A percentile compares a stretch with the other conserved stretches of the same genome.
Conservation (phyloP, 2,113 vertebrate species). For the Pygoscelis adeliae region DNA sequence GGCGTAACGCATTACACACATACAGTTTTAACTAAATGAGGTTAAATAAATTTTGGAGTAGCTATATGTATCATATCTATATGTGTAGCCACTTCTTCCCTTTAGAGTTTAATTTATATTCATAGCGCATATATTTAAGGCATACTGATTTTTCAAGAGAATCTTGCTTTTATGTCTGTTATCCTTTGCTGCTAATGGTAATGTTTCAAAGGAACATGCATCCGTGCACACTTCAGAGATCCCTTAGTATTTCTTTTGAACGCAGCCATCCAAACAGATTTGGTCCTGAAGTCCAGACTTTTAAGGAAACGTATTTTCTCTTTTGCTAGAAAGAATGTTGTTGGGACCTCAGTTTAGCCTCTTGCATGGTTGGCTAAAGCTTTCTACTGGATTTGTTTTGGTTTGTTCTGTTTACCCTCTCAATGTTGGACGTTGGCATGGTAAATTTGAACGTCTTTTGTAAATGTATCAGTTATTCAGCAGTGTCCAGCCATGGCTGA, state of each 20-base stretch:
- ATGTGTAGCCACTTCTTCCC: background rate
- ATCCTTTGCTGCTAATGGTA: background rate
- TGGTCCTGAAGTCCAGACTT: slow-evolving; percentile 31
- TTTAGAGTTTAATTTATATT: background rate
- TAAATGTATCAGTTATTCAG: background rate
- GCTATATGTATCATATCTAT: background rate
- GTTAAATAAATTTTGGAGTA: background rate
- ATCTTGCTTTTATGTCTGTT: background rate
- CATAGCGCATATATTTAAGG: background rate
- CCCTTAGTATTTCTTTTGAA: background rate
- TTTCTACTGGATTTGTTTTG: slow-evolving; percentile 26
- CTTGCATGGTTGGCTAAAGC: background rate
- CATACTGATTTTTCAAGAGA: background rate
- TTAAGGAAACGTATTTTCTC: slow-evolving; percentile 44
- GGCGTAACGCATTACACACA: fast-evolving
- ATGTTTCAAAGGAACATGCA: background rate
- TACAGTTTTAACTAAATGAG: background rate
- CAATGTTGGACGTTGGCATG: background rate
- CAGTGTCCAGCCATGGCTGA: background rate
- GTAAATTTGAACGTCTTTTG: background rate
- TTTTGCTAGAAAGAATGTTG: slow-evolving; percentile 1
- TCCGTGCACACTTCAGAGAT: background rate
- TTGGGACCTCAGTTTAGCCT: slow-evolving; percentile 10
- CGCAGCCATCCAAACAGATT: background rate
- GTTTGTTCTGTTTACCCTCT: slow-evolving; percentile 9